Conservation (phyloP, 2,888 invertebrate species). For the Amphimallon solstitiale region DNA sequence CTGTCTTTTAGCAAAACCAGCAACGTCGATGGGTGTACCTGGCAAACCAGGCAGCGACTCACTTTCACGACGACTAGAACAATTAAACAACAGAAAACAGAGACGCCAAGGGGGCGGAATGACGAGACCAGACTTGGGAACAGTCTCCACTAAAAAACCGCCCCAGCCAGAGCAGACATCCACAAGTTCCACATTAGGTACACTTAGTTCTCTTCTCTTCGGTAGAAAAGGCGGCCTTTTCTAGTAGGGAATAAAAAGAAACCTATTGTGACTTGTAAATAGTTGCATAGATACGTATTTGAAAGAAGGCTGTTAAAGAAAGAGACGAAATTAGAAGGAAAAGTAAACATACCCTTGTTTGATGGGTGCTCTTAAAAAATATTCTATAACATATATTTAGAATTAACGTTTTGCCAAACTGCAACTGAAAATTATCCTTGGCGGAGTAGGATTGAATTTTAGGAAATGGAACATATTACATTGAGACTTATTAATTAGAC, state of each 20-base stretch:
- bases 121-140: conserved; percentile 72
- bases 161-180: conserved; percentile 52
- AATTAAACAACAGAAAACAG: conserved; percentile 64
- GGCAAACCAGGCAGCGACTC: conserved; percentile 71
- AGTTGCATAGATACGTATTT: conserved; percentile 21
- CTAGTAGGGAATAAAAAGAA: conserved; percentile 57
- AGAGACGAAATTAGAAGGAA: neutral
- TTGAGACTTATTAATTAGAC: conserved; percentile 19
- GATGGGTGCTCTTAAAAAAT: conserved; percentile 23
- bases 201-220: conserved; percentile 81
- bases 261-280: conserved; percentile 14
- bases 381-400: conserved; percentile 8
- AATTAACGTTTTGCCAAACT: conserved; percentile 29
- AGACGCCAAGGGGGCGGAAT: conserved; percentile 66
- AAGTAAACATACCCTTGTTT: conserved; percentile 6
- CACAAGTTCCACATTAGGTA: conserved; percentile 68
- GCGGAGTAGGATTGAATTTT: conserved; percentile 7
- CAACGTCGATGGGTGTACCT: conserved; percentile 67
- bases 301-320: conserved; percentile 19
- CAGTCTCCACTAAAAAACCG: conserved; percentile 60
- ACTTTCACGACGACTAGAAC: conserved; percentile 63
- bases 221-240: conserved; percentile 87
- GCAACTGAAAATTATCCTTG: conserved; percentile 15
- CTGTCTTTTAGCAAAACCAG: conserved; percentile 52
- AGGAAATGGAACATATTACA: conserved; percentile 19